These are phyloP conservation scores for Trichogramma dendrolimi DNA, from an alignment of 2,888 invertebrate genomes.

Conservation along the genomic window DNA sequence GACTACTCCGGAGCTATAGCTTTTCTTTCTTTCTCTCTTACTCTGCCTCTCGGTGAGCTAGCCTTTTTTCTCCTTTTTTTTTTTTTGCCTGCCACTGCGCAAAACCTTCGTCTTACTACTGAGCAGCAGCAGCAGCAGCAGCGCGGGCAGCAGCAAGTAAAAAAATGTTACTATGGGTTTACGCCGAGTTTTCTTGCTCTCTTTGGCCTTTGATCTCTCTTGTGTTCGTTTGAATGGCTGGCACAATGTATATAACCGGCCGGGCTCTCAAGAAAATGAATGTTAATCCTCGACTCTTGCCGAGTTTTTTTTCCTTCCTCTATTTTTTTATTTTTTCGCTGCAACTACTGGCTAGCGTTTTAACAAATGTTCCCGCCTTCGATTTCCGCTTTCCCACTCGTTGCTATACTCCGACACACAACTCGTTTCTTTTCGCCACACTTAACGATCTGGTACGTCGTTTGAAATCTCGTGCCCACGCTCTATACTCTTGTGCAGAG, in stretches of 20 bases:
- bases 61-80: neutral
- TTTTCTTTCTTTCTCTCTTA: neutral
- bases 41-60: neutral
- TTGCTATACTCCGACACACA: too few species aligned
- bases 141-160: neutral
- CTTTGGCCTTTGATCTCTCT: conserved; percentile 20
- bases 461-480: too few species aligned
- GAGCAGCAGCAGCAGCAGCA: conserved; percentile 2
- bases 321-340: too few species aligned
- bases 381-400: too few species aligned
- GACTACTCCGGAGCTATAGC: neutral
- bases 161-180: neutral
- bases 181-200: neutral
- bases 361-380: too few species aligned
- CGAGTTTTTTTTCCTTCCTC: conserved; percentile 5
- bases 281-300: conserved; percentile 10
- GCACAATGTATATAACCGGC: too few species aligned
- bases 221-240: conserved; percentile 13
- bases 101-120: conserved; percentile 15
- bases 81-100: conserved; percentile 1
- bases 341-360: too few species aligned
- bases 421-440: too few species aligned
- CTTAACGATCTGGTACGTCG: too few species aligned
- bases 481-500: too few species aligned
- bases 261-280: conserved; percentile 26